Evolutionary conservation across 1,140 invertebrate genomes (phyloP), one percentile per base, ranked within the genome.

Genomic region (Drosophila mayri): DNA sequence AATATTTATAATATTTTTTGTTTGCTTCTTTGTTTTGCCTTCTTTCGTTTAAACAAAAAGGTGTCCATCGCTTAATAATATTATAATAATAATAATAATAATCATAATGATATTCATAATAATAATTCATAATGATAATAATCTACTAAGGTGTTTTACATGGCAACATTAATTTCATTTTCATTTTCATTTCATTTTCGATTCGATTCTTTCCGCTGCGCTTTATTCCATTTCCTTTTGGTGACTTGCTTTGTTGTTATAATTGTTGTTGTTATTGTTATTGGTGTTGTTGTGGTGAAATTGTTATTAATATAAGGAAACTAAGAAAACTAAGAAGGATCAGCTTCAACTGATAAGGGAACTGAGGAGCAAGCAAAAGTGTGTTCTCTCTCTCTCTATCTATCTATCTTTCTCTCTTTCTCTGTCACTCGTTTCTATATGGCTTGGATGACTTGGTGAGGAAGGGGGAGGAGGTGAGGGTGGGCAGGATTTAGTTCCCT

Each of bases 1-100:
- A 88, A 88, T 88, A 88, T 88, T 87, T 88, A 88, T 83, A 88
- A 83, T 88, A 88, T 83, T 87, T 87, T 85, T 85, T 79, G 67
- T 75, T 43, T 74, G 40, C 57, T 66, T 44, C 52, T 65, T 57
- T 52, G 54, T 60, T 54, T 73, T 68, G 65, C 38, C 49, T 61
- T 68, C 64, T 72, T 73, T 79, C 41, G 66, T 73, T 84, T 44
- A 81, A 86, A 86, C 75, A 71, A 81, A 81, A 79, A 72, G 75
- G 68, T 76, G 80, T 84, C 59, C 65, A 71, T 76, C 65, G 67
- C 84, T 88, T 87, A 87, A 83, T 72, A 88, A 87, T 87, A 87
- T 87, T 61, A 52, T 82, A 86, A 86, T 85, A 83, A 75, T 75
- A 83, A 75, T 75, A 50, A 52, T 76, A 41, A 49, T 67, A 60